phyloP scores from a whole-genome alignment of 2,888 invertebrate genomes.

The Chaetogeoica ovagalla region DNA sequence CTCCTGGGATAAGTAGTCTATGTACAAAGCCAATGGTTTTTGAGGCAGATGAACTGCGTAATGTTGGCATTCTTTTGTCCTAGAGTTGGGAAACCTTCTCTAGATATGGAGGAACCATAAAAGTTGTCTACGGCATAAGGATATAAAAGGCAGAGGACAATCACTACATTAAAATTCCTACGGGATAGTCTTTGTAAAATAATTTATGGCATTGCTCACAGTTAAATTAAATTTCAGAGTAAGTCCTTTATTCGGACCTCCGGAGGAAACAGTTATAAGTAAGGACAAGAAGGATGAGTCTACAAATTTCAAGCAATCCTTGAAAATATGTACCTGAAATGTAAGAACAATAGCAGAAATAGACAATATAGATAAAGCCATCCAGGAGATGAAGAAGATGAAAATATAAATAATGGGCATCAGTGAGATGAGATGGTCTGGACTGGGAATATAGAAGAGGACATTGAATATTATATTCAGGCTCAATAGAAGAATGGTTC shows the following conservation, averaged over 20 bases:
- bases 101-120: constrained; percentile 27
- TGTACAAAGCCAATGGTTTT: constrained; percentile 38
- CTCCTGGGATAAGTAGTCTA: constrained; percentile 40
- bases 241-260: neutral
- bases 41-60: constrained; percentile 22
- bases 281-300: neutral
- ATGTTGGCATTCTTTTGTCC: neutral
- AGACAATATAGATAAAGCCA: neutral
- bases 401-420: neutral
- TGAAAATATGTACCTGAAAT: constrained; percentile 16
- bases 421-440: neutral
- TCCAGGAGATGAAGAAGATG: neutral
- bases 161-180: constrained; percentile 28
- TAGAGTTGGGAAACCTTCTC: constrained; percentile 14
- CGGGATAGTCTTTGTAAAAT: constrained; percentile 13
- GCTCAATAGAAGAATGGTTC: neutral
- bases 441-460: neutral
- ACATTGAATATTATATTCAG: neutral
- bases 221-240: neutral
- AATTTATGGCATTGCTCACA: constrained; percentile 13
- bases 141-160: constrained; percentile 32
- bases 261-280: neutral
- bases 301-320: constrained; percentile 3
- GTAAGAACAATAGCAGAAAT: constrained; percentile 9
- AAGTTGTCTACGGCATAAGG: constrained; percentile 35